Evolutionary conservation across 2,113 vertebrate species (phyloP).

Genomic region (Melozone crissalis): DNA sequence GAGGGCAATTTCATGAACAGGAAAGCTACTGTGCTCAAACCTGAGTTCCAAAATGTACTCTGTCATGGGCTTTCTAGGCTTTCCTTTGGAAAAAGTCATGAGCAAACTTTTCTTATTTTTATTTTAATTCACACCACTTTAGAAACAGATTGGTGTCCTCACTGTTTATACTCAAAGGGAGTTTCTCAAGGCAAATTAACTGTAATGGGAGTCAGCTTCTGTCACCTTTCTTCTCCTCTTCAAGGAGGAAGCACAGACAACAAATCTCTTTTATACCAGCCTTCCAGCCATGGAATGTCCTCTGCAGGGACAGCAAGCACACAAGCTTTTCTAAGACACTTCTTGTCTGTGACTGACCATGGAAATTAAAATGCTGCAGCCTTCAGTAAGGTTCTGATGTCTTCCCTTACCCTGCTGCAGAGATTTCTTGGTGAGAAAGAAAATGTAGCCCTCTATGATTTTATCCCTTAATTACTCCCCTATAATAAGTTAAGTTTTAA

Average conservation of each 20-base stretch:
- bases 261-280: background rate
- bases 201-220: background rate
- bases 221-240: background rate
- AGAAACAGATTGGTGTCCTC: background rate
- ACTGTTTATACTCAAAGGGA: background rate
- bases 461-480: background rate
- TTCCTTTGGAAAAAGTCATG: background rate
- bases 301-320: background rate
- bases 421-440: background rate
- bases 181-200: background rate
- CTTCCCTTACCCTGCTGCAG: background rate
- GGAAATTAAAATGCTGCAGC: background rate
- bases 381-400: background rate
- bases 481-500: background rate
- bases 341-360: background rate
- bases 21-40: background rate
- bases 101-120: background rate
- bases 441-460: background rate
- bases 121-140: background rate
- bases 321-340: background rate
- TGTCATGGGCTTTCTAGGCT: background rate
- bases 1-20: background rate
- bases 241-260: background rate
- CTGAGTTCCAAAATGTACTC: background rate
- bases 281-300: background rate